phyloP scores from a whole-genome alignment of 2,797 vertebrate species.

The Coracias cyanogaster region DNA sequence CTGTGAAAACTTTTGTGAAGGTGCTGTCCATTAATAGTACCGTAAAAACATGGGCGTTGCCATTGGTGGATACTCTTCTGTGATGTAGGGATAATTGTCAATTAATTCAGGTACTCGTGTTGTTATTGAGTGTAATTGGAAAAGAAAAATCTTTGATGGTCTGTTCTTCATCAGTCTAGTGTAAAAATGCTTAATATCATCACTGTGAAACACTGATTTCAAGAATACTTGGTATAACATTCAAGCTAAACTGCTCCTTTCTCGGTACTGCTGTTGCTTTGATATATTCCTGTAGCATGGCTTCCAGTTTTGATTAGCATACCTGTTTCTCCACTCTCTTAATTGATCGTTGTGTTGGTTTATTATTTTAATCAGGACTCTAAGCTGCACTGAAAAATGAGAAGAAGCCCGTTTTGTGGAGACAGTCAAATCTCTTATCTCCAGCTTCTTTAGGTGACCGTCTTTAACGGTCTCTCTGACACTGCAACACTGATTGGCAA shows the following conservation, averaged over 20 bases:
- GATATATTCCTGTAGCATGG: not conserved
- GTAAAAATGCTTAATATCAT: not conserved
- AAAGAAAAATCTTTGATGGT: not conserved
- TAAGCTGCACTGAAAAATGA: not conserved
- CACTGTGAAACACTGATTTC: not conserved
- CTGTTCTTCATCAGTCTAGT: not conserved
- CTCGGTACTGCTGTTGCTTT: not conserved
- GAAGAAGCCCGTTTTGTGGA: not conserved
- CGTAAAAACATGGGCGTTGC: not conserved
- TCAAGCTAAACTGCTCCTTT: slow-evolving; percentile 1
- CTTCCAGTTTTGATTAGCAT: not conserved
- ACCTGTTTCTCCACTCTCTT: not conserved
- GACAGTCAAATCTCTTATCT: not conserved
- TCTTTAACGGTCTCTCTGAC: slow-evolving; percentile 6
- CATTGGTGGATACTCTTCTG: rapidly evolving
- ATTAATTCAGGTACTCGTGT: not conserved
- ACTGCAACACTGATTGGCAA: slow-evolving; percentile 52
- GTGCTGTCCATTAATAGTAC: not conserved
- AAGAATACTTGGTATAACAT: not conserved
- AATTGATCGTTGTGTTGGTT: slow-evolving; percentile 4
- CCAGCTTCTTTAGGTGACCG: not conserved
- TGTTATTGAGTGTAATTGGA: not conserved
- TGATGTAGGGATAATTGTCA: not conserved
- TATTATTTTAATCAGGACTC: slow-evolving; percentile 30
- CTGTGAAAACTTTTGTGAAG: not conserved